phyloP scores from a whole-genome alignment of 2,888 invertebrate species.

The Lycophotia porphyrea region DNA sequence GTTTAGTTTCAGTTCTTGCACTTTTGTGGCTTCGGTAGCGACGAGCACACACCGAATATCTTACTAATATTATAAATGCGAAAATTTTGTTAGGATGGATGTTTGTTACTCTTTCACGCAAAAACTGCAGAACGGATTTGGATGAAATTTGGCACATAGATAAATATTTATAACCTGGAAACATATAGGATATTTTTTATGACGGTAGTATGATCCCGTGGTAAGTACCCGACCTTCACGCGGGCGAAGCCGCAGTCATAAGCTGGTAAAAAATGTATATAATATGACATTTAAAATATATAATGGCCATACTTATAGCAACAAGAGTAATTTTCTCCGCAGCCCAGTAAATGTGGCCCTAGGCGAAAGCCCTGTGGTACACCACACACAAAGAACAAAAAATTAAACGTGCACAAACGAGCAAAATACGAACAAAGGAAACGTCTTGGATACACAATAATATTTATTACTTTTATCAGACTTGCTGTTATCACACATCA shows the following conservation, averaged over 20 bases:
- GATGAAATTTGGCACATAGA: too few relatives aligned
- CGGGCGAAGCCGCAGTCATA: too few relatives aligned
- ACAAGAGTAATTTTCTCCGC: slow-evolving; percentile 18
- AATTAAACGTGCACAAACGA: slow-evolving; percentile 27
- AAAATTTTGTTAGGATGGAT: too few relatives aligned
- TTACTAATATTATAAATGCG: too few relatives aligned
- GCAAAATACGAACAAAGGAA: slow-evolving; percentile 25
- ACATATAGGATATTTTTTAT: too few relatives aligned
- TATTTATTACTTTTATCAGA: slow-evolving; percentile 32
- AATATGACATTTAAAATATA: slow-evolving; percentile 22
- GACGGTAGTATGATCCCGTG: too few relatives aligned
- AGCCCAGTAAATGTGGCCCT: slow-evolving; percentile 33
- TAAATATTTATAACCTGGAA: too few relatives aligned
- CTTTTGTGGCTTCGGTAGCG: not conserved
- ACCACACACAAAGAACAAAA: slow-evolving; percentile 17
- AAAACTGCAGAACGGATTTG: too few relatives aligned
- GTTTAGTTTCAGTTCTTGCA: slow-evolving; percentile 3
- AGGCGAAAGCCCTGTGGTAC: slow-evolving; percentile 10
- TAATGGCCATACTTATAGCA: slow-evolving; percentile 8
- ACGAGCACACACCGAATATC: not conserved
- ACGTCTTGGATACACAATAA: slow-evolving; percentile 17
- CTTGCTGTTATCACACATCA: slow-evolving; percentile 14
- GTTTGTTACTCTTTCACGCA: too few relatives aligned
- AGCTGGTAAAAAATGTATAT: slow-evolving; percentile 17
- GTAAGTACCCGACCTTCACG: too few relatives aligned